Evolutionary conservation across 2,888 invertebrate species (phyloP).

Genomic region (Helobdella robusta): DNA sequence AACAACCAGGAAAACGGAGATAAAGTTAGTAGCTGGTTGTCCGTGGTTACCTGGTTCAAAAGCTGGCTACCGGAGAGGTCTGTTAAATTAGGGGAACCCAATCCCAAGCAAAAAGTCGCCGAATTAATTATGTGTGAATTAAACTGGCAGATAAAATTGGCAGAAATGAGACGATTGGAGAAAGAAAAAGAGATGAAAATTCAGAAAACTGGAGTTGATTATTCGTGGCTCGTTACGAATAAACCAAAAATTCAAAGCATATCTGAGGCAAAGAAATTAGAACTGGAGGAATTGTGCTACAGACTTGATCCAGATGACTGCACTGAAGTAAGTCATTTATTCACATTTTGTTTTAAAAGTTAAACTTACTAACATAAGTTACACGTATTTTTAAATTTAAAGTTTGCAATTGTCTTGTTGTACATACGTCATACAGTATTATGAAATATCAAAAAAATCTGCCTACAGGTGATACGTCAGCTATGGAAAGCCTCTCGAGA

Average conservation of each 20-base stretch:
- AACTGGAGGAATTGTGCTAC: conserved; percentile 20
- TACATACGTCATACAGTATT: too few relatives aligned
- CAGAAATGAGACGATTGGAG: background rate
- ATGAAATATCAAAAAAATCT: too few relatives aligned
- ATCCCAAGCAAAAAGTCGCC: conserved; percentile 10
- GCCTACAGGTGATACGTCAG: conserved; percentile 6
- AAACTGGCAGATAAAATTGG: conserved; percentile 19
- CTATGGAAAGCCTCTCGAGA: background rate
- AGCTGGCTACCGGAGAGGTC: conserved; percentile 11
- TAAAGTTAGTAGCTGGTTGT: background rate
- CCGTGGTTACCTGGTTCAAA: conserved; percentile 10
- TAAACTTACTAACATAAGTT: too few relatives aligned
- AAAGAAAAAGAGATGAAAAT: conserved; percentile 9
- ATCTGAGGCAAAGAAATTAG: conserved; percentile 11
- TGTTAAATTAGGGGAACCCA: conserved; percentile 3
- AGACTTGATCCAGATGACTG: conserved; percentile 12
- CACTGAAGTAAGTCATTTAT: conserved; percentile 8
- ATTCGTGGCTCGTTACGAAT: conserved; percentile 16
- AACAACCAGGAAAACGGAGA: background rate
- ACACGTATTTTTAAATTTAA: too few relatives aligned
- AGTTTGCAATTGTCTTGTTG: too few relatives aligned
- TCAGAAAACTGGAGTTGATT: conserved; percentile 14
- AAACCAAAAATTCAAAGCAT: conserved; percentile 1
- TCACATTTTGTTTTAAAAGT: too few relatives aligned
- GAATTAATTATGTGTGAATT: conserved; percentile 14